These are phyloP conservation scores for Nematolebias whitei DNA, from an alignment of 2,113 vertebrate genomes.

Conservation along the genomic window DNA sequence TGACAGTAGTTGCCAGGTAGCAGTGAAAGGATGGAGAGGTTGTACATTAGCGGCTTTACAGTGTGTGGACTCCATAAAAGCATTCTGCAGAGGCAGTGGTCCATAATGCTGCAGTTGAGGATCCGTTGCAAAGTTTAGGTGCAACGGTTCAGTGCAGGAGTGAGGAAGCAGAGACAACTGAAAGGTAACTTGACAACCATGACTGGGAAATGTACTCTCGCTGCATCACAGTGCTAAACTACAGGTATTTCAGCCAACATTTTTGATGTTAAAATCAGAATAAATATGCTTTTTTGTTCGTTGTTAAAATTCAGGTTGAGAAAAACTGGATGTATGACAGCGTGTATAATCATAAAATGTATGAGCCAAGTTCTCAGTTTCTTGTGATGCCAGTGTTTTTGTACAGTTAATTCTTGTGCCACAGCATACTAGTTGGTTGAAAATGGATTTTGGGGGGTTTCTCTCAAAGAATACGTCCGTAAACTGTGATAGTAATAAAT, in stretches of 20 bases:
- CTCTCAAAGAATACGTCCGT: too few species aligned
- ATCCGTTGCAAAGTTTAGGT: constrained; percentile 4
- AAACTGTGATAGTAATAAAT: too few species aligned
- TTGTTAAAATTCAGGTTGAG: neutral
- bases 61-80: constrained; percentile 3
- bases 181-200: neutral
- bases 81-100: constrained; percentile 4
- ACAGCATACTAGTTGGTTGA: too few species aligned
- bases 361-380: too few species aligned
- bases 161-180: neutral
- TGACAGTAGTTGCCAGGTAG: constrained; percentile 14
- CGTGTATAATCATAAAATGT: too few species aligned
- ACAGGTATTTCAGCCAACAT: neutral
- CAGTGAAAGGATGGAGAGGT: neutral
- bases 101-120: constrained; percentile 3
- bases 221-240: neutral
- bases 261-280: neutral
- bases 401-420: too few species aligned
- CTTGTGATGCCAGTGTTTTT: too few species aligned
- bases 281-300: neutral
- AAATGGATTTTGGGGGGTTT: too few species aligned
- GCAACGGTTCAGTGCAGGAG: constrained; percentile 2
- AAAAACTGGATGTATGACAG: neutral
- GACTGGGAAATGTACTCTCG: neutral
- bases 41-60: constrained; percentile 3